These are phyloP conservation scores for Spodoptera picta DNA, from an alignment of 2,888 invertebrate genomes.

Conservation along the genomic window DNA sequence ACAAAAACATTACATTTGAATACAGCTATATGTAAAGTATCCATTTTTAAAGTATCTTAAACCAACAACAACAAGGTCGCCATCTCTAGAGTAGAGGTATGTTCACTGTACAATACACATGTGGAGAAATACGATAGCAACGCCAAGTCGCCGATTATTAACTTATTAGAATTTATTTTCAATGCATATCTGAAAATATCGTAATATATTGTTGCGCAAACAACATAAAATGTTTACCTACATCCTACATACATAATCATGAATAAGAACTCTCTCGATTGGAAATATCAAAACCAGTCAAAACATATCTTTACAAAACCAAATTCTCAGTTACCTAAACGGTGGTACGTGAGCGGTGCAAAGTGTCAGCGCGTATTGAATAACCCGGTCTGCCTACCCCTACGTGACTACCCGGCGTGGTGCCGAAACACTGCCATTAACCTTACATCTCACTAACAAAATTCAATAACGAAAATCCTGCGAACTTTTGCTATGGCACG, in stretches of 20 bases:
- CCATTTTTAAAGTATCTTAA: slow-evolving; percentile 23
- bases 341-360: slow-evolving; percentile 15
- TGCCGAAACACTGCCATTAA: slow-evolving; percentile 56
- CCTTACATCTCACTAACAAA: slow-evolving; percentile 69
- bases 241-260: no score
- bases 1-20: slow-evolving; percentile 51
- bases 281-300: not conserved
- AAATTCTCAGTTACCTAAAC: slow-evolving; percentile 16
- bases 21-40: slow-evolving; percentile 36
- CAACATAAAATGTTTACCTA: no score
- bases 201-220: no score
- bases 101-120: no score
- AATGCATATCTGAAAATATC: no score
- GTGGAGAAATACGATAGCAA: no score
- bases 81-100: no score
- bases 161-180: no score
- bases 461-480: slow-evolving; percentile 73
- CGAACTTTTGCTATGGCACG: slow-evolving; percentile 61
- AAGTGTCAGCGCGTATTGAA: slow-evolving; percentile 42
- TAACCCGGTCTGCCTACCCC: slow-evolving; percentile 29
- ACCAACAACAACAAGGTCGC: no score
- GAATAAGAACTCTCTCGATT: no score
- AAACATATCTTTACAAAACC: slow-evolving; percentile 16
- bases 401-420: slow-evolving; percentile 42
- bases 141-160: no score